Base-by-base conservation (phyloP, 1,140 invertebrate species). In the Drosophila asahinai region DNA sequence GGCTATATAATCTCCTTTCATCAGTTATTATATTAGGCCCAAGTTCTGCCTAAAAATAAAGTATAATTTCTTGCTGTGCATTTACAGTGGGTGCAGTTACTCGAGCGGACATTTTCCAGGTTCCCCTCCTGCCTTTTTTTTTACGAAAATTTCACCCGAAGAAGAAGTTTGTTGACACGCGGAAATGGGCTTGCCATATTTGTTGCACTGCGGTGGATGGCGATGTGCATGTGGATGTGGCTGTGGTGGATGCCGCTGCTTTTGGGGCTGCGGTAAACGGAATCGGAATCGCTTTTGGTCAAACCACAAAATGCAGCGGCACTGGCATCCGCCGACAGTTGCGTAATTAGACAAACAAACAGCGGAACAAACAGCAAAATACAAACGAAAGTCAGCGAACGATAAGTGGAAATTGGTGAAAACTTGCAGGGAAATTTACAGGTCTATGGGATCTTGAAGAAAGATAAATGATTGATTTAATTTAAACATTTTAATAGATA, bases 101-200 rank as follows among this genome's bases (percentile, higher is more conserved):
- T 76, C 73, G 73, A 76, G 59, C 70, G 71, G 64, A 70, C 66
- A 72, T 30, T 59, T 72, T 70, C 43, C 52, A 30, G 48, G 76
- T 79, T 79, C 77, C 77, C 1, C 19, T 19, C 19, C 19, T 19
- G 19, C 19, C 19, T 45, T 45, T 65, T 4, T 11, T 17, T 58
- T 25, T 9, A 14, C 12, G 19, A 61, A 58, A 77, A 60, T 75
- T 80, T 80, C 63, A 68, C 63, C 62, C 14, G 12, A 40, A 45
- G 63, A 43, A 63, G 61, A 63, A 81, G 54, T 55, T 72, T 62
- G 80, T 81, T 81, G 79, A 81, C 66, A 77, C 51, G 62, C 80
- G 80, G 80, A 81, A 81, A 82, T 65, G 74, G 72, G 66, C 47
- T 71, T 60, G 73, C 80, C 80, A 72, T 82, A 82, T 81, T 54